Base-by-base conservation (phyloP, 2,888 invertebrate genomes). In the Vesta saturnalis region DNA sequence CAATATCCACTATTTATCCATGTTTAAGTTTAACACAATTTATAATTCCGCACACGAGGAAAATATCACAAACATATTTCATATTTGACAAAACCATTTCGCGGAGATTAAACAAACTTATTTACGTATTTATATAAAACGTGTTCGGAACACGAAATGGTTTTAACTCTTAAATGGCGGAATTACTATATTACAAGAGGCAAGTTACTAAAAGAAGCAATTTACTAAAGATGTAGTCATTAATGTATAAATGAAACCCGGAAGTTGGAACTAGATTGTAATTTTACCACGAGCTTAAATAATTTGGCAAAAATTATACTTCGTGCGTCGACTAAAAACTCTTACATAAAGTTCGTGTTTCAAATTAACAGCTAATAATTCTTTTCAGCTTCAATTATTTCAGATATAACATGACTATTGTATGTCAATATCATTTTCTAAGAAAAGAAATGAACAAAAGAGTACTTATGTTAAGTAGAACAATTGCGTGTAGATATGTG, bases 341-440 rank as follows among this genome's bases (percentile, higher is more conserved):
- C 59, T 3, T 19, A n/a, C 52, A 52, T 52, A 59, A 59, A 59
- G 46, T 21, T 39, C 46, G 43, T 15, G 8, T 14, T 16, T 15
- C 60, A 60, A 60, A 52, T 60, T 60, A 60, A 60, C 60, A 60
- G 60, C n/a, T 60, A 60, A 60, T 60, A 60, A 49, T 60, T 60
- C 60, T 60, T 60, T 49, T 30, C 5, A 16, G 14, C 16, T 10
- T 49, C 14, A 60, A 60, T 60, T 58, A 39, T 46, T 39, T 43
- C 58, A 19, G 10, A 1, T 21, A n/a, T 46, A 59, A 21, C 46
- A 43, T 60, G 60, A 22, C 60, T 47, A 60, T 49, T 23, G 22
- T 39, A 39, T 49, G 22, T 47, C 3, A 2, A 23, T 49, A 12
- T 30, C 19, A 15, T 60, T 22, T 47, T 19, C 22, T 58, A 39